Percentiles rank a stretch among this genome's conserved stretches.
These are phyloP conservation scores for Heliconius aoede DNA, from an alignment of 2,888 invertebrate species.

Conservation along the genomic window DNA sequence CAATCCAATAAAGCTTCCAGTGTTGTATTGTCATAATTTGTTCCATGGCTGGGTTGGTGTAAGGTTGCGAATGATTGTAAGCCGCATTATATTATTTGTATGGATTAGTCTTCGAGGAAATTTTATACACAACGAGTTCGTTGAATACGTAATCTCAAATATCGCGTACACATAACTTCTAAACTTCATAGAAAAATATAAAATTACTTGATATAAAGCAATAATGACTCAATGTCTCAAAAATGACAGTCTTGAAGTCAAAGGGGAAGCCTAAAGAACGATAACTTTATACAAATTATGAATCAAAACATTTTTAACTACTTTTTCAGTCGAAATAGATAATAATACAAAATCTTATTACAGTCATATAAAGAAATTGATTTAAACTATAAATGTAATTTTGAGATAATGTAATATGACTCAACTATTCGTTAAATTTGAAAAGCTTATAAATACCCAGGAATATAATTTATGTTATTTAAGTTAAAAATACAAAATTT, in stretches of 20 bases:
- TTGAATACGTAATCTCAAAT: conserved; percentile 23
- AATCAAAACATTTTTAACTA: conserved; percentile 20
- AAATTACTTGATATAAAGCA: conserved; percentile 12
- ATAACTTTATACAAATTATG: conserved; percentile 17
- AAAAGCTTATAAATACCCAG: not conserved
- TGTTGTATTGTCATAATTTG: conserved; percentile 27
- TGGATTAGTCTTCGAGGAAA: conserved; percentile 38
- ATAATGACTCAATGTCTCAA: conserved; percentile 5
- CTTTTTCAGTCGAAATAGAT: conserved; percentile 16
- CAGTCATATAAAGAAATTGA: not conserved
- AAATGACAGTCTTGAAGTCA: conserved; percentile 16
- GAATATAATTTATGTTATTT: not conserved
- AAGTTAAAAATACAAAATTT: not conserved
- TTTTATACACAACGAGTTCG: conserved; percentile 27
- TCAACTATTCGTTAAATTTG: not conserved
- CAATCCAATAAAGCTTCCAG: conserved; percentile 27
- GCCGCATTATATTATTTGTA: conserved; percentile 37
- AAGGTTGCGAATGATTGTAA: conserved; percentile 34
- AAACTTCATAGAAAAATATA: conserved; percentile 27
- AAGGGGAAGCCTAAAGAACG: conserved; percentile 14
- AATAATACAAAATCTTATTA: conserved; percentile 13
- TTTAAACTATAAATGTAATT: not conserved
- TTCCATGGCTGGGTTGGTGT: conserved; percentile 16
- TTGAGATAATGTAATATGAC: conserved; percentile 1
- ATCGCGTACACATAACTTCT: conserved; percentile 1